Percentiles rank a stretch among this genome's conserved stretches.
Conservation (phyloP, 92 coral and sea anemone species). For the Porites cylindrica region DNA sequence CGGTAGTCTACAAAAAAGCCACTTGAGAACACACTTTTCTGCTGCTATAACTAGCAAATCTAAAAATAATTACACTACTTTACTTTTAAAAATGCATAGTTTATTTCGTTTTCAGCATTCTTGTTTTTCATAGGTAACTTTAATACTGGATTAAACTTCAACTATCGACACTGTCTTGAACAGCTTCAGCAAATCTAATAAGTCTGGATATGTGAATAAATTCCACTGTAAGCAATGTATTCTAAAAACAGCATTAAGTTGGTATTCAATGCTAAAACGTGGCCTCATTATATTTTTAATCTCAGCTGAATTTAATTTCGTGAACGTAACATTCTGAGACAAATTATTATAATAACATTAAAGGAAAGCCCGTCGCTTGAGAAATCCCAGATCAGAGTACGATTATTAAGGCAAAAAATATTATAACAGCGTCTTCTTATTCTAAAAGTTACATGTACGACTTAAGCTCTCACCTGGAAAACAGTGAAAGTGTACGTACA, state of each 20-base stretch:
- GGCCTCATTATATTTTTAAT: not conserved
- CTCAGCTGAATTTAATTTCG: not conserved
- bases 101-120: not conserved
- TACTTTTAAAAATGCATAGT: not conserved
- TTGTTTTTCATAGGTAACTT: not conserved
- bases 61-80: not conserved
- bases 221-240: not conserved
- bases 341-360: not conserved
- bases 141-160: not conserved
- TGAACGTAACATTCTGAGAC: not conserved
- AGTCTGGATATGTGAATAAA: not conserved
- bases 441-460: not conserved
- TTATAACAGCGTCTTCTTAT: no score
- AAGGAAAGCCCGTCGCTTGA: not conserved
- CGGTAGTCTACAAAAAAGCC: not conserved
- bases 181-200: constrained; percentile 3
- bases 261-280: not conserved
- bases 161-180: not conserved
- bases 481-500: not conserved
- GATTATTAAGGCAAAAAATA: not conserved
- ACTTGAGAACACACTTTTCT: constrained; percentile 1
- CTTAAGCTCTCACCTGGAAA: not conserved
- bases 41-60: not conserved
- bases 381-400: not conserved
- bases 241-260: not conserved